Evolutionary conservation across 2,113 vertebrate species (phyloP), one percentile per base, ranked within the genome.

Genomic region (Apaloderma vittatum): DNA sequence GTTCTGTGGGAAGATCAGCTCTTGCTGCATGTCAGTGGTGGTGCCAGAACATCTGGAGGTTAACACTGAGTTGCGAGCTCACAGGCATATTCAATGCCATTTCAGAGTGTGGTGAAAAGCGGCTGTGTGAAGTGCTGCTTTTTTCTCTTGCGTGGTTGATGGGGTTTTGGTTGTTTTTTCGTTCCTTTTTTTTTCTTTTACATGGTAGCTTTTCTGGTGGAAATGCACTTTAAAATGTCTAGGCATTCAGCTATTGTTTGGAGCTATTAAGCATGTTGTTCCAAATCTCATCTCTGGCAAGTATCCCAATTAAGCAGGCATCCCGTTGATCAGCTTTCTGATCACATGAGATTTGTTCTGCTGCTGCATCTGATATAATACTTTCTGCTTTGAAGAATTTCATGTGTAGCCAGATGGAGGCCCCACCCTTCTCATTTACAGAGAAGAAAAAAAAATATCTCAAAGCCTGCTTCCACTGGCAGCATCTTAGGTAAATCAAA

Each of bases 291-390:
- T 95, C 93, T 96, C 72, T 94, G 92, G 91, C 87, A 97, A 88
- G 66, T 75, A 84, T 88, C 58, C 92, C 95, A 93, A 95, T 97
- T 93, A 96, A 91, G 94, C 52, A 96, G 97, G 93, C 94, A 97
- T 95, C 93, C 87, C 6, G 51, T 95, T 98, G 97, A 97, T 97
- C 94, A 96, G 91, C 82, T 92, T 97, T 91, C 90, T 91, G 96
- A 97, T 94, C 97, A 96, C 92, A 96, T 87, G 94, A 94, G 96
- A 97, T 93, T 90, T 82, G 75, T 72, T 97, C 95, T 88, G 86
- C 93, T 82, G 81, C 88, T 88, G 92, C 75, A 94, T 88, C 92
- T 94, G 72, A 95, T 90, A 74, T 52, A 92, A 88, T 55, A n/a
- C 67, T 49, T 92, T 73, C 85, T 77, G 93, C 96, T 96, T 86